phyloP scores from a whole-genome alignment of 2,797 vertebrate species.

The Smutsia temminckii region DNA sequence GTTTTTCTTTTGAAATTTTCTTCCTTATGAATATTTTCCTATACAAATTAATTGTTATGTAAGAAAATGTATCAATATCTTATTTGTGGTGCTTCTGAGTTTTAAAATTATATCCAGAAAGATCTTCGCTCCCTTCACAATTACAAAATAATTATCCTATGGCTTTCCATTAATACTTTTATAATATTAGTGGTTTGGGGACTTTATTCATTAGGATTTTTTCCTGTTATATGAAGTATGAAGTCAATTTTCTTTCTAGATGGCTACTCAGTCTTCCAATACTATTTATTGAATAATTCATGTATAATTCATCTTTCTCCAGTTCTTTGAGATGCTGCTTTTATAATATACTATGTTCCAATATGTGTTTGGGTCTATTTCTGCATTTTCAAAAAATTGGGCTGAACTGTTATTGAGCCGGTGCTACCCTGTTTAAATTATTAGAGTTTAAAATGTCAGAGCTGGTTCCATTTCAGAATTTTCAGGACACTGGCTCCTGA shows the following conservation, averaged over 20 bases:
- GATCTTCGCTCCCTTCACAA: neutral
- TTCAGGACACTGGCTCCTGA: neutral
- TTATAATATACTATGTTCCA: neutral
- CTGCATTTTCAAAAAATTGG: neutral
- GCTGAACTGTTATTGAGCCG: neutral
- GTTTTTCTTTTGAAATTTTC: neutral
- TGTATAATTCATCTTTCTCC: neutral
- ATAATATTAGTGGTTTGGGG: neutral
- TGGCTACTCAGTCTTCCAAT: neutral
- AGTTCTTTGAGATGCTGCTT: neutral
- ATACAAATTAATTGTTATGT: neutral
- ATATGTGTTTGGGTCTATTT: neutral
- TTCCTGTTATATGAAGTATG: neutral
- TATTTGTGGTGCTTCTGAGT: neutral
- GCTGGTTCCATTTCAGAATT: neutral
- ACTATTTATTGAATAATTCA: constrained; percentile 15
- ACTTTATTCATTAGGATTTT: neutral
- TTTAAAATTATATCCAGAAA: neutral
- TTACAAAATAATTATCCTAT: neutral
- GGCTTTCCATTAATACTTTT: neutral
- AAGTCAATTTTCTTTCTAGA: neutral
- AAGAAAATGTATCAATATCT: neutral
- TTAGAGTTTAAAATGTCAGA: neutral
- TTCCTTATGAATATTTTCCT: neutral
- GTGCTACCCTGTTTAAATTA: neutral